Conservation (phyloP, 2,888 invertebrate genomes). For the Sarcophaga variegata region DNA sequence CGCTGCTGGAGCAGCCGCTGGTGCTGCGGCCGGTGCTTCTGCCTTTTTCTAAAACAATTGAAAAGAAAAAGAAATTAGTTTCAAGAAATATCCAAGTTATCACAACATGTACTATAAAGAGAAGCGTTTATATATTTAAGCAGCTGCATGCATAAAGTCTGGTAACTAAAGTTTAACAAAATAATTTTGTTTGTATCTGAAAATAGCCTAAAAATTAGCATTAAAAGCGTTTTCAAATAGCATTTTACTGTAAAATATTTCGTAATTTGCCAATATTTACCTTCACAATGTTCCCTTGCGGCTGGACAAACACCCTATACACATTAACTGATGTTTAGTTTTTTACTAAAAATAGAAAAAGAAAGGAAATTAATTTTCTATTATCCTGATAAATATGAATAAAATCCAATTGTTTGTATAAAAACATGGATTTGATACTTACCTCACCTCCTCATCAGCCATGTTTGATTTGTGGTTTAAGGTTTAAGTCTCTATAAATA, state of each 20-base stretch:
- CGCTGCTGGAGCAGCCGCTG: constrained; percentile 71
- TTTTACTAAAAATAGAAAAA: constrained; percentile 65
- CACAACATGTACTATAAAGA: too few species aligned
- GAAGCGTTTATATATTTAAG: constrained; percentile 32
- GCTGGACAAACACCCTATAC: constrained; percentile 31
- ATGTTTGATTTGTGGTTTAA: constrained; percentile 84
- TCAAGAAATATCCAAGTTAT: background rate
- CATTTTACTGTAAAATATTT: background rate
- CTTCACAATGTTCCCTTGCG: constrained; percentile 70
- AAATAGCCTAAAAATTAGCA: constrained; percentile 38
- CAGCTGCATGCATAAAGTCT: constrained; percentile 40
- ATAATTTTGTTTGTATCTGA: constrained; percentile 28
- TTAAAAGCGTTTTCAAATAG: constrained; percentile 13
- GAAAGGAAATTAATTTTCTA: constrained; percentile 11
- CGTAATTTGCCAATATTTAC: constrained; percentile 65
- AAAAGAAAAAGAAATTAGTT: constrained; percentile 34
- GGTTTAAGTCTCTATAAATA: constrained; percentile 76
- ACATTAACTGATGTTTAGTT: constrained; percentile 44
- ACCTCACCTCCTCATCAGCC: constrained; percentile 98
- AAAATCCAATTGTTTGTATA: background rate
- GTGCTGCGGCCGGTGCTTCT: constrained; percentile 71
- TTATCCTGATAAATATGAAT: background rate
- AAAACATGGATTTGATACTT: constrained; percentile 82
- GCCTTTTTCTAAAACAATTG: constrained; percentile 77
- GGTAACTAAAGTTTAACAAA: constrained; percentile 17